These are phyloP conservation scores for Porphyrio hochstetteri DNA, from an alignment of 2,113 vertebrate genomes.

Conservation along the genomic window DNA sequence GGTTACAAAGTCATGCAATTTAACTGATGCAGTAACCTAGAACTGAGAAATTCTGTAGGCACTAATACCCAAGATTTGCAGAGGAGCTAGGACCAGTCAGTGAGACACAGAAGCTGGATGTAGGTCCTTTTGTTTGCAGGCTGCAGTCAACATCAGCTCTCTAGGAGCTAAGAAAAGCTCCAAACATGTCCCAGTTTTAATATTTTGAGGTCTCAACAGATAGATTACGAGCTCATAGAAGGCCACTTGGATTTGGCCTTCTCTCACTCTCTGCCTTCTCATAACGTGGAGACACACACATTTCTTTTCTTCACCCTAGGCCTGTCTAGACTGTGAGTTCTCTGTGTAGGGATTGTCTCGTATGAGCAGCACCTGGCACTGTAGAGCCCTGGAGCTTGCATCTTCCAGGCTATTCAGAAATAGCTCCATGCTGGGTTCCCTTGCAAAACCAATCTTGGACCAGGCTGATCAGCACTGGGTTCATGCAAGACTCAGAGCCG, in stretches of 20 bases:
- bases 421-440: not conserved
- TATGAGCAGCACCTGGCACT: not conserved
- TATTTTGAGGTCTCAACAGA: not conserved
- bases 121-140: not conserved
- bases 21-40: not conserved
- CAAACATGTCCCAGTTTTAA: too few species aligned
- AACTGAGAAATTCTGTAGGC: not conserved
- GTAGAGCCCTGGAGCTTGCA: not conserved
- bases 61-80: not conserved
- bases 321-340: not conserved
- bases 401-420: not conserved
- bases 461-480: not conserved
- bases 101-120: not conserved
- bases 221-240: not conserved
- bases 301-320: not conserved
- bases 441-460: slow-evolving; percentile 1
- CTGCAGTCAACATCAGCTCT: not conserved
- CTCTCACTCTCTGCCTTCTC: not conserved
- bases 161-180: not conserved
- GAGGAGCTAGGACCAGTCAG: not conserved
- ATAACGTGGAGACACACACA: not conserved
- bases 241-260: not conserved
- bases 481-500: not conserved
- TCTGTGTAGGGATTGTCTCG: not conserved
- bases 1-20: not conserved